Conservation (phyloP, 1,140 invertebrate genomes). For the Piezodorus guildinii region DNA sequence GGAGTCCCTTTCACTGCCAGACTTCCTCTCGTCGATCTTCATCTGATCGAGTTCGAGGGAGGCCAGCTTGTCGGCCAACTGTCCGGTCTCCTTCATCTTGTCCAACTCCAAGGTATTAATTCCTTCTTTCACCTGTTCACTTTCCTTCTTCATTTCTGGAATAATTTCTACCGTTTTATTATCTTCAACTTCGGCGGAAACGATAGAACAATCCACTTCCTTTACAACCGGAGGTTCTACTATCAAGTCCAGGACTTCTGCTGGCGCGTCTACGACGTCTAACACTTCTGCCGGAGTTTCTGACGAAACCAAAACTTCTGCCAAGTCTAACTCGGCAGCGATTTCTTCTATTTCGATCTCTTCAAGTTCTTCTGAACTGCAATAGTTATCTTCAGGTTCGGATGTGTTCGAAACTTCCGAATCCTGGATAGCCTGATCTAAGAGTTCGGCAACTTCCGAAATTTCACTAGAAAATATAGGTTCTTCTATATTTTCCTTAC, state of each 20-base stretch:
- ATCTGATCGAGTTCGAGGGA: conserved; percentile 25
- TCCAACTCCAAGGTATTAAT: conserved; percentile 25
- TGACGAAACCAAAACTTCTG: neutral
- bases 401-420: no score
- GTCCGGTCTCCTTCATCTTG: conserved; percentile 20
- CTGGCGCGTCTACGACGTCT: neutral
- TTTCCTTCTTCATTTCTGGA: conserved; percentile 22
- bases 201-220: neutral
- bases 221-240: neutral
- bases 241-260: neutral
- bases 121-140: conserved; percentile 21
- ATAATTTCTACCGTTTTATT: neutral
- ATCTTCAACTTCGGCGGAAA: neutral
- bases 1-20: conserved; percentile 43
- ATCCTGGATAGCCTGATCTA: no score
- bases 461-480: no score
- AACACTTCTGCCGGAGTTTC: neutral
- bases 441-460: no score
- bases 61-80: conserved; percentile 23
- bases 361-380: no score
- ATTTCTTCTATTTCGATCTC: no score
- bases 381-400: no score
- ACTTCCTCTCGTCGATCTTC: conserved; percentile 18
- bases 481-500: no score
- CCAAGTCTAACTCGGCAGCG: no score